Conservation (phyloP, 1,140 invertebrate genomes). For the Arion vulgaris region DNA sequence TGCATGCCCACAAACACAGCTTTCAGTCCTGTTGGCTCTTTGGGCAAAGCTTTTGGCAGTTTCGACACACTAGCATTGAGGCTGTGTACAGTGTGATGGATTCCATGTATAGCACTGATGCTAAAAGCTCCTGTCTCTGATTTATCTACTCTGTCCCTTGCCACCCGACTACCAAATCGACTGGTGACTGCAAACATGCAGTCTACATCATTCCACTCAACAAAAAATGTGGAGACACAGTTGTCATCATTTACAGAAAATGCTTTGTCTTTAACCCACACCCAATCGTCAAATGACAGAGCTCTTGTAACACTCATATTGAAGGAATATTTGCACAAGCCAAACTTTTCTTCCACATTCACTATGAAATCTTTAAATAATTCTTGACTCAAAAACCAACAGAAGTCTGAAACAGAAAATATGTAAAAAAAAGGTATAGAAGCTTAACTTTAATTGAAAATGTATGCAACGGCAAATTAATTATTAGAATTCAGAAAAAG, state of each 20-base stretch:
- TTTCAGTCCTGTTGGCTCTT: slow-evolving; percentile 26
- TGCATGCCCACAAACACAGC: slow-evolving; percentile 35
- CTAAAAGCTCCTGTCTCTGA: slow-evolving; percentile 34
- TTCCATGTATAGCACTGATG: slow-evolving; percentile 22
- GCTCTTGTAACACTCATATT: slow-evolving; percentile 23
- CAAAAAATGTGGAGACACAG: neutral
- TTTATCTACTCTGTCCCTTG: slow-evolving; percentile 18
- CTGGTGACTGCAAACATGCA: slow-evolving; percentile 32
- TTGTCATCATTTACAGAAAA: neutral
- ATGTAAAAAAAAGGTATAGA: no score
- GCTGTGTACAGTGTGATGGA: slow-evolving; percentile 22
- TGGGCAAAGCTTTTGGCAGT: slow-evolving; percentile 17
- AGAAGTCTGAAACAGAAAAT: no score
- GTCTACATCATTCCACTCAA: slow-evolving; percentile 34
- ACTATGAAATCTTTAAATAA: no score
- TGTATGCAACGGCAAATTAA: no score
- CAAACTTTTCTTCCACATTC: neutral
- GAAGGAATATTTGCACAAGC: neutral
- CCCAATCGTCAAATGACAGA: slow-evolving; percentile 30
- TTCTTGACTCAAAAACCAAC: no score
- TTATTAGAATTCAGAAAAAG: no score
- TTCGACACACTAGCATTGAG: slow-evolving; percentile 5
- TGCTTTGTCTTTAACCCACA: slow-evolving; percentile 37
- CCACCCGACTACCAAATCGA: neutral
- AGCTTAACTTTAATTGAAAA: no score